Base-by-base conservation (phyloP, 2,888 invertebrate genomes). In the Cactoblastis cactorum region DNA sequence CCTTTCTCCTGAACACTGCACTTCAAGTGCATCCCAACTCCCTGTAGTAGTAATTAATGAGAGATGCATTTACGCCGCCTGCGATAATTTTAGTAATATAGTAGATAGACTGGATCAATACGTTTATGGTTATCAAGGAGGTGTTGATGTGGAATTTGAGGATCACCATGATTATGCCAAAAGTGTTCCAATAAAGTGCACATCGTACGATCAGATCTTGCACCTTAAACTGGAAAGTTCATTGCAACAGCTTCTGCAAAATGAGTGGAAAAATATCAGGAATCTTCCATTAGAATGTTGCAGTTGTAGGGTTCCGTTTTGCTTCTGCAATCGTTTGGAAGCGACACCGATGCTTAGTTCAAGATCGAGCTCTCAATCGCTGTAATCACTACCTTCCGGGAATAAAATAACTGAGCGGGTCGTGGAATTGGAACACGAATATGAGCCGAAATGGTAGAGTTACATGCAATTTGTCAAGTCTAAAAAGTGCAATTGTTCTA, bases 41-140 rank as follows among this genome's bases (percentile, higher is more conserved):
- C 88, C 88, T 1, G 83, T 81, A 0, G 67, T 88, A 11, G 65
- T 88, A 2, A 64, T 88, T 15, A 88, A 88, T 57, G 82, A 85
- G 53, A 69, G 65, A 52, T 81, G 66, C 41, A 71, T 89, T 11
- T 88, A 89, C 55, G 72, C 83, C 0, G 80, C 80, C 18, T 88
- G 88, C 50, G 81, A 88, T 51, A 85, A 83, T 57, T 74, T 84
- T 18, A 70, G 78, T 34, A 58, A 68, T 41, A 83, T 79, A 41
- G 69, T 74, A 3, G 70, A 80, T 39, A 80, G 80, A 68, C 59
- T 85, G 12, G 69, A 68, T 11, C 61, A 72, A 11, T 81, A 71
- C 50, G 56, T 84, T 9, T 57, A 74, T 11, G 77, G 77, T 1
- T 54, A n/a, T n/a, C n/a, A 57, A 14, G 66, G 73, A 11, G 78